Evolutionary conservation across 2,797 vertebrate genomes (phyloP).

Genomic region (Austrolebias charrua): DNA sequence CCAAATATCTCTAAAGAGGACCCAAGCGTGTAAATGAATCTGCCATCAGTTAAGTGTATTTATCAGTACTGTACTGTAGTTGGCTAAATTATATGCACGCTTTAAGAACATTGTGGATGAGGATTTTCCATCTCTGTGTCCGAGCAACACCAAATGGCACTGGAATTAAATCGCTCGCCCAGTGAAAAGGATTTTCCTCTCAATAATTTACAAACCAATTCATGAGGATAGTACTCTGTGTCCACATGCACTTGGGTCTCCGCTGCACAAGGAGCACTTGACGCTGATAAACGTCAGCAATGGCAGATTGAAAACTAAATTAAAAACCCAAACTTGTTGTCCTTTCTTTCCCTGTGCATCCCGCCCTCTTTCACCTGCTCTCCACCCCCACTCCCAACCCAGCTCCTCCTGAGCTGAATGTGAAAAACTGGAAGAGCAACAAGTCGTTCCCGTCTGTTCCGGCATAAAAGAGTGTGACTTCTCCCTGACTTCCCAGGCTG

Average conservation of each 20-base stretch:
- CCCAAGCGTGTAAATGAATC: conserved; percentile 31
- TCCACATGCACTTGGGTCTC: conserved; percentile 50
- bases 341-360: conserved; percentile 43
- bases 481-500: conserved; percentile 79
- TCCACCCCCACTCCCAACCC: neutral
- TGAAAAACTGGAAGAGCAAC: conserved; percentile 66
- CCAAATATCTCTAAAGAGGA: conserved; percentile 54
- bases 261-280: conserved; percentile 63
- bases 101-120: conserved; percentile 4
- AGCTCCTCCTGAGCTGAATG: conserved; percentile 37
- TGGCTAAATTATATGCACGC: conserved; percentile 24
- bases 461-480: conserved; percentile 79
- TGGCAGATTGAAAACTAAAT: conserved; percentile 65
- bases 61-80: neutral
- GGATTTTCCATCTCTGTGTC: conserved; percentile 39
- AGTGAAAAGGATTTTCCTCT: conserved; percentile 47
- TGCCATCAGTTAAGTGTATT: conserved; percentile 35
- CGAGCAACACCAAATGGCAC: conserved; percentile 43
- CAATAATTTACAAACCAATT: conserved; percentile 61
- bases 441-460: conserved; percentile 69
- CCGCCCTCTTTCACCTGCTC: conserved; percentile 17
- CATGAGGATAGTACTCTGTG: conserved; percentile 50
- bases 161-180: conserved; percentile 39
- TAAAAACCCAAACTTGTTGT: conserved; percentile 68
- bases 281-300: conserved; percentile 68